Percentiles rank a stretch among this genome's conserved stretches.
Evolutionary conservation across 92 coral and sea anemone species (phyloP).

Genomic region (Chrysogorgia sp.): DNA sequence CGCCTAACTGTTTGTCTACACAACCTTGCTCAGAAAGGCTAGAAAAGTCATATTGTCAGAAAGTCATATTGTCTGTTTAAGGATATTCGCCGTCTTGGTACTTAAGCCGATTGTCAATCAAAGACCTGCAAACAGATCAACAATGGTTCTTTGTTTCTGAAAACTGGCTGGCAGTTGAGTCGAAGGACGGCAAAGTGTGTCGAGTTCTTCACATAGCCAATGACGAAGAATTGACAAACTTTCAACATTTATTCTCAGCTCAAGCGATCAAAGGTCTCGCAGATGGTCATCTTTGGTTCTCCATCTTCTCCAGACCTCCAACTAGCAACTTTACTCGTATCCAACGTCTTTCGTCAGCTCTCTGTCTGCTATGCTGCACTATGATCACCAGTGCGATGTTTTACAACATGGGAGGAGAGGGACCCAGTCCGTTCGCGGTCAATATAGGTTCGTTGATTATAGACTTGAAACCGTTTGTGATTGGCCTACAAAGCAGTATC

Average conservation of each 20-base stretch:
- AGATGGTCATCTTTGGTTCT: conserved; percentile 97
- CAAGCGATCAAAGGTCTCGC: conserved; percentile 85
- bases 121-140: conserved; percentile 68
- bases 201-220: conserved; percentile 81
- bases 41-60: neutral
- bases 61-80: conserved; percentile 6
- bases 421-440: conserved; percentile 42
- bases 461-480: conserved; percentile 75
- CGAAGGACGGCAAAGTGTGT: conserved; percentile 88
- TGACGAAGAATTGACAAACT: conserved; percentile 76
- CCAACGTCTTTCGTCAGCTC: conserved; percentile 84
- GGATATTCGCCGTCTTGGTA: conserved; percentile 92
- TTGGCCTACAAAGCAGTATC: conserved; percentile 85
- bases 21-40: neutral
- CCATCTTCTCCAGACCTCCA: conserved; percentile 88
- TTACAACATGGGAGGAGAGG: conserved; percentile 71
- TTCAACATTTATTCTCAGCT: conserved; percentile 81
- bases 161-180: conserved; percentile 95
- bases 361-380: conserved; percentile 86
- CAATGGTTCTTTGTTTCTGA: conserved; percentile 86
- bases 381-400: conserved; percentile 96
- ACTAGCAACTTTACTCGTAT: conserved; percentile 88
- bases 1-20: neutral
- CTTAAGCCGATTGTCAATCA: conserved; percentile 81
- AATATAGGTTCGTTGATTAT: conserved; percentile 73